Evolutionary conservation across 2,797 vertebrate genomes (phyloP), one percentile per base, ranked within the genome.

Genomic region (Chelon auratus): DNA sequence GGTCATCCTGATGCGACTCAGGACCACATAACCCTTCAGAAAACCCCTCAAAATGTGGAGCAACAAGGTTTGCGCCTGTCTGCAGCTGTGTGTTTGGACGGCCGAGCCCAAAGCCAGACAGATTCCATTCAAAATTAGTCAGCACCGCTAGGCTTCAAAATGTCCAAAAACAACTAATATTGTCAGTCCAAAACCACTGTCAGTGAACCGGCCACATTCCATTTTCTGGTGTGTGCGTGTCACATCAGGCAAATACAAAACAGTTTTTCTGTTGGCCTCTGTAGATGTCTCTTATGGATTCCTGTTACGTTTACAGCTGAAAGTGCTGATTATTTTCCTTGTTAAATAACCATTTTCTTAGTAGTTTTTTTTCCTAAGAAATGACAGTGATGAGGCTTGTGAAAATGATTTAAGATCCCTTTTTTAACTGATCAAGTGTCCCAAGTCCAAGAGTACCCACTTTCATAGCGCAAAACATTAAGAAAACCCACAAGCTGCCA

Each of bases 121-220:
- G 61, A 71, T 68, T 77, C 77, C 15, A 66, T 68, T 36, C 40
- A 40, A 54, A 69, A 17, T 58, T 56, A 67, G 58, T 69, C 52
- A 22, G 42, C 14, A 43, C 42, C 42, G 14, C 5, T 17, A 5
- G 42, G 48, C 68, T 67, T 68, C 76, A 62, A 53, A 68, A 75
- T 62, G 67, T 68, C 70, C 66, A 74, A 75, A 64, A 77, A 77
- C 67, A 85, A 58, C 75, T 74, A 60, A 77, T 66, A 72, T 7
- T 65, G 14, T 63, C 52, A 58, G 65, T 51, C 57, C 62, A 53
- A 77, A 68, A 70, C 62, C 69, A 11, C 42, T 17, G 40, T 42
- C 40, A 42, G 40, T 14, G 42, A 43, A 47, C 1, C 67, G 47
- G 37, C 47, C 57, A n/a, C 71, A 77, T 87, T 75, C 76, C 69